These are phyloP conservation scores for Sula dactylatra DNA, from an alignment of 2,113 vertebrate genomes.

Conservation along the genomic window DNA sequence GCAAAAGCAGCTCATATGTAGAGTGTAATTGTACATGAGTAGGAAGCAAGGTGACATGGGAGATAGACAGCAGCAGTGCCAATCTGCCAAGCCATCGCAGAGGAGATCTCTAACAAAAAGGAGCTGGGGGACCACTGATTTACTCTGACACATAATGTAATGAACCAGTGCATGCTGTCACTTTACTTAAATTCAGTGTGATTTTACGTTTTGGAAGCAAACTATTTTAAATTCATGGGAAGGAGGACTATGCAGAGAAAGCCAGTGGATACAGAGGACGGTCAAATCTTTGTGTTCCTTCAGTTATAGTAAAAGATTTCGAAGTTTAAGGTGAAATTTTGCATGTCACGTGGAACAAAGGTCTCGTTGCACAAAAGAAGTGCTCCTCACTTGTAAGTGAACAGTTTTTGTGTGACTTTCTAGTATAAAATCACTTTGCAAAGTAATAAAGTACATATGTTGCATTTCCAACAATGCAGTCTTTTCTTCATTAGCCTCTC, in stretches of 20 bases:
- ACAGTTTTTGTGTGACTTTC: not conserved
- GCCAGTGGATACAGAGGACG: not conserved
- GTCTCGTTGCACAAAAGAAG: not conserved
- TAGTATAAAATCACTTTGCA: not conserved
- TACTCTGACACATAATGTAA: conserved; percentile 47
- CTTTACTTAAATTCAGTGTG: conserved; percentile 13
- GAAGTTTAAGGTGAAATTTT: not conserved
- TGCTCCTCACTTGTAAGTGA: not conserved
- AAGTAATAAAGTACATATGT: not conserved
- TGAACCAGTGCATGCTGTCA: conserved; percentile 45
- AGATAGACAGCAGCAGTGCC: conserved; percentile 1
- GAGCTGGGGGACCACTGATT: conserved; percentile 20
- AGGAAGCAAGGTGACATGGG: conserved; percentile 10
- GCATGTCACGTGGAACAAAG: accelerated
- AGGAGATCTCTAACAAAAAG: conserved; percentile 31
- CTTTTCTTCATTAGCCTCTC: not conserved
- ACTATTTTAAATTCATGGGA: conserved; percentile 39
- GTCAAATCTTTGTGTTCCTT: not conserved
- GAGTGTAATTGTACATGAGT: conserved; percentile 25
- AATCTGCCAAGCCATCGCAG: not conserved
- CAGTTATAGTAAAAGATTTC: not conserved
- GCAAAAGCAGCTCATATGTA: not conserved
- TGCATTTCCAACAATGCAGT: not conserved
- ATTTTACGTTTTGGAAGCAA: conserved; percentile 51
- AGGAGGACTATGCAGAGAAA: conserved; percentile 10